phyloP scores from a whole-genome alignment of 2,888 invertebrate genomes.

The Lysandra coridon region DNA sequence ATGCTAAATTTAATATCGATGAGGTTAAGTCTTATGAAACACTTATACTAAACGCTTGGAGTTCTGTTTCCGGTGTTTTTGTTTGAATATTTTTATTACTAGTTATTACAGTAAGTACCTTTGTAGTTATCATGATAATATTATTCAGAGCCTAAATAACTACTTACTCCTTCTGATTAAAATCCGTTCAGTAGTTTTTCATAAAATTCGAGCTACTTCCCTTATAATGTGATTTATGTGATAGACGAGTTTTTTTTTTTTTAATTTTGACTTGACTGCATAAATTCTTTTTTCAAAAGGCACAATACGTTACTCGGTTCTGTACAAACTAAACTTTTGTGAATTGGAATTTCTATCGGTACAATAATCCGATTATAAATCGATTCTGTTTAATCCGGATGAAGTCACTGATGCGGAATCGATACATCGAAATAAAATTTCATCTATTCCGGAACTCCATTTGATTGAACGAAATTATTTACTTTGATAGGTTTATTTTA shows the following conservation, averaged over 20 bases:
- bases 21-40: constrained; percentile 29
- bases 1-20: constrained; percentile 34
- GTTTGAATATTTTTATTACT: too few relatives aligned
- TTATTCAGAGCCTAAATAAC: too few relatives aligned
- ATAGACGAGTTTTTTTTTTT: not conserved
- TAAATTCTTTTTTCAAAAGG: too few relatives aligned
- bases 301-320: not conserved
- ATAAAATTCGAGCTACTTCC: too few relatives aligned
- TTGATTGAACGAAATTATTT: not conserved
- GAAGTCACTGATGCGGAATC: not conserved
- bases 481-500: not conserved
- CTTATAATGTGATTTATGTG: too few relatives aligned
- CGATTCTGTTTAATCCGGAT: constrained; percentile 16
- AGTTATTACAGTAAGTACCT: too few relatives aligned
- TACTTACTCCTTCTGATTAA: too few relatives aligned
- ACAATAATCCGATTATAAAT: constrained; percentile 28
- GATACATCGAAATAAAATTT: constrained; percentile 13
- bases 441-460: constrained; percentile 13
- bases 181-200: too few relatives aligned
- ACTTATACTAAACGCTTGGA: constrained; percentile 22
- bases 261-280: not conserved
- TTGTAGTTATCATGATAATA: too few relatives aligned
- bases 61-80: constrained; percentile 1
- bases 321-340: constrained; percentile 4
- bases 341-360: not conserved